phyloP scores from a whole-genome alignment of 2,797 vertebrate genomes.

The Numenius phaeopus region DNA sequence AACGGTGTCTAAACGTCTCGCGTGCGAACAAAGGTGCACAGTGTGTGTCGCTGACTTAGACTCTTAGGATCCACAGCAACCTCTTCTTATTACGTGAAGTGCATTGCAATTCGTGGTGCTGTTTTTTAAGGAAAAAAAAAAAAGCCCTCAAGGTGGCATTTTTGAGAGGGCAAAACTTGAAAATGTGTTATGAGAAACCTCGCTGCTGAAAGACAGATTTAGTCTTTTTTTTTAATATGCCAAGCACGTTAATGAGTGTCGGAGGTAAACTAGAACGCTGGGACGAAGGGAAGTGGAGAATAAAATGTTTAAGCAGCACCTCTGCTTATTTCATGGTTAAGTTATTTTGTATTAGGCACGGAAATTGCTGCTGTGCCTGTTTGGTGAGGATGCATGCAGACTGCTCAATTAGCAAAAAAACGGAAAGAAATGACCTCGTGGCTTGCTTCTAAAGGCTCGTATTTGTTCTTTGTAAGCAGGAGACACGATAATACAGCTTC shows the following conservation, averaged over 20 bases:
- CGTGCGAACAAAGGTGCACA: neutral
- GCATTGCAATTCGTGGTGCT: neutral
- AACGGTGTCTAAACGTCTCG: neutral
- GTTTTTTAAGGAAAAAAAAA: neutral
- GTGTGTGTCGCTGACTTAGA: neutral
- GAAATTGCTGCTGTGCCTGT: slow-evolving; percentile 48
- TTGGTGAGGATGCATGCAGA: slow-evolving; percentile 34
- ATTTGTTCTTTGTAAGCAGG: neutral
- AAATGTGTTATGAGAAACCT: neutral
- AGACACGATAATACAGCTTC: neutral
- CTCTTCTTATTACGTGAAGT: neutral
- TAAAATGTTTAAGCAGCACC: slow-evolving; percentile 34
- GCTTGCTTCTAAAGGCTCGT: neutral
- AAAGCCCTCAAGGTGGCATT: neutral
- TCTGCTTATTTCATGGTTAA: slow-evolving; percentile 70
- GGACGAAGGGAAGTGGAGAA: neutral
- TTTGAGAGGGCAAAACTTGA: neutral
- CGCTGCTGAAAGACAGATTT: neutral
- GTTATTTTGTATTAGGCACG: slow-evolving; percentile 49
- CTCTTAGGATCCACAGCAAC: rapidly evolving
- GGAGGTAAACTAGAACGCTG: slow-evolving; percentile 24
- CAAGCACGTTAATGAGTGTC: neutral
- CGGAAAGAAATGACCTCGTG: neutral
- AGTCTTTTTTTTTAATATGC: neutral
- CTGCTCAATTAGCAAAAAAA: slow-evolving; percentile 46